Evolutionary conservation across 2,797 vertebrate species (phyloP).

Genomic region (Typhlichthys subterraneus): DNA sequence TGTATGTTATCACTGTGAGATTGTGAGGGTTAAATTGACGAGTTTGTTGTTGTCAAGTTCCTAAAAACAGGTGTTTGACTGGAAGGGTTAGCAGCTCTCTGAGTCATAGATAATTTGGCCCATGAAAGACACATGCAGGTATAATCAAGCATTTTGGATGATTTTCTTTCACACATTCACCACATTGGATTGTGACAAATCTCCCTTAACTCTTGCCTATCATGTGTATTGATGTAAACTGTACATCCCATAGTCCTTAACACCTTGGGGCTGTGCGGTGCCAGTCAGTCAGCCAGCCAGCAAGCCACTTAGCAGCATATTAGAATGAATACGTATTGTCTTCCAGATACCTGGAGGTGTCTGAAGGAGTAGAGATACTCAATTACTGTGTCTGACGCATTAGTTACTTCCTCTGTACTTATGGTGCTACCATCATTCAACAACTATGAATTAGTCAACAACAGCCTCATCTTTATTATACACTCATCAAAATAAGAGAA

Average conservation of each 20-base stretch:
- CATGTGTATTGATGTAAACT: constrained; percentile 34
- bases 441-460: constrained; percentile 20
- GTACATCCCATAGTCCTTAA: constrained; percentile 34
- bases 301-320: constrained; percentile 37
- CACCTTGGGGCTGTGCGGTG: constrained; percentile 30
- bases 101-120: no score
- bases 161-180: background rate
- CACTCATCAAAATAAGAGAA: constrained; percentile 17
- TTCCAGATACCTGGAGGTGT: constrained; percentile 41
- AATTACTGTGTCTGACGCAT: constrained; percentile 66
- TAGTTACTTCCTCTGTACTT: constrained; percentile 56
- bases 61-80: no score
- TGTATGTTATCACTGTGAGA: no score
- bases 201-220: background rate
- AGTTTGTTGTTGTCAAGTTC: no score
- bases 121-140: no score
- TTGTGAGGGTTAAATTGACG: no score
- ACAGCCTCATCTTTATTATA: constrained; percentile 13
- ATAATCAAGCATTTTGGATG: no score
- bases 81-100: no score
- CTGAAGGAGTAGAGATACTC: constrained; percentile 66
- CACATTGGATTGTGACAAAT: background rate
- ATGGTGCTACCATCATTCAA: constrained; percentile 41
- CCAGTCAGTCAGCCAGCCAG: constrained; percentile 40
- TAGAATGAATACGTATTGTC: constrained; percentile 54